These are phyloP conservation scores for Eristalis tenax DNA, from an alignment of 2,888 invertebrate species.

Conservation along the genomic window DNA sequence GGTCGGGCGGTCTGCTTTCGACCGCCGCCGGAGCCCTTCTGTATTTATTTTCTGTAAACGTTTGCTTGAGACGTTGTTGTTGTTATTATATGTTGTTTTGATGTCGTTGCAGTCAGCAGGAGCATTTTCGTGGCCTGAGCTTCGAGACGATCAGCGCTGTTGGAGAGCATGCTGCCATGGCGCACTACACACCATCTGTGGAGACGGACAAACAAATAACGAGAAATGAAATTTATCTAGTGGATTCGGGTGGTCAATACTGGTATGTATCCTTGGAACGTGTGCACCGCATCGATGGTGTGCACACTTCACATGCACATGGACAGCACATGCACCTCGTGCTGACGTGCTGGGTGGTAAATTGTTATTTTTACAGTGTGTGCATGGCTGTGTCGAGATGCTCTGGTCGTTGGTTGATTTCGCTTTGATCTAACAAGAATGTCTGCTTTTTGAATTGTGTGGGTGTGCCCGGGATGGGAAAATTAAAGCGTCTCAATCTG, in stretches of 20 bases:
- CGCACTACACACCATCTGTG: conserved; percentile 89
- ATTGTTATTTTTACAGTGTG: conserved; percentile 24
- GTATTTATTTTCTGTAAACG: conserved; percentile 50
- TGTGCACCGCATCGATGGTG: background rate
- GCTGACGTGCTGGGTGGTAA: conserved; percentile 6
- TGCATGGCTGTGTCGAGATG: background rate
- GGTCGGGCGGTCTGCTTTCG: conserved; percentile 8
- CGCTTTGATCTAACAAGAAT: conserved; percentile 12
- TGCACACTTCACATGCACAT: background rate
- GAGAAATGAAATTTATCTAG: conserved; percentile 88
- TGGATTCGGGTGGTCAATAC: conserved; percentile 93
- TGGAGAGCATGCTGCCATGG: conserved; percentile 93
- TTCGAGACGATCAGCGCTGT: conserved; percentile 93
- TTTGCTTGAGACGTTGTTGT: conserved; percentile 26
- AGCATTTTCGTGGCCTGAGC: conserved; percentile 89
- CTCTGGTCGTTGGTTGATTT: background rate
- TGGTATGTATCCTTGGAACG: conserved; percentile 79
- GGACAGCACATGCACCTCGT: background rate
- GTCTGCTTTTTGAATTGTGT: background rate
- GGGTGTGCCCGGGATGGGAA: background rate
- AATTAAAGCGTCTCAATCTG: conserved; percentile 41
- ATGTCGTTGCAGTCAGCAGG: conserved; percentile 83
- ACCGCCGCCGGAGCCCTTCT: background rate
- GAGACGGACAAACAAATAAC: conserved; percentile 85
- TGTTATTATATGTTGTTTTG: conserved; percentile 1